phyloP scores from a whole-genome alignment of 2,888 invertebrate genomes.

The Rhingia rostrata region DNA sequence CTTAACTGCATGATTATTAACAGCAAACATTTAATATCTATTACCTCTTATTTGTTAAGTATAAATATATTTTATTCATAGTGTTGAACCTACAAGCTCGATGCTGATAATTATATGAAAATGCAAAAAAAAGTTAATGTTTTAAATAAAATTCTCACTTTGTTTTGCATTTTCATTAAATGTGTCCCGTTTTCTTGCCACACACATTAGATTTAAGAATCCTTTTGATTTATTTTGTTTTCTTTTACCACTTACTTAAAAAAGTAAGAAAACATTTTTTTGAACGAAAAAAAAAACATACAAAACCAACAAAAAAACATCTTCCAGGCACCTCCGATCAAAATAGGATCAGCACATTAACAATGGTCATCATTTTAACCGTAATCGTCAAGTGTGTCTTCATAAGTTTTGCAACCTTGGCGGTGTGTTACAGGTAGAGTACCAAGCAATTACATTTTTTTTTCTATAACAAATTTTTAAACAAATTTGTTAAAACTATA shows the following conservation, averaged over 20 bases:
- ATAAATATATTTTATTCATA: not conserved
- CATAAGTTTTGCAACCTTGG: conserved; percentile 97
- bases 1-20: conserved; percentile 18
- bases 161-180: too few species aligned
- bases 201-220: too few species aligned
- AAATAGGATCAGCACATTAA: conserved; percentile 93
- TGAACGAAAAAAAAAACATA: conserved; percentile 34
- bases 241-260: not conserved
- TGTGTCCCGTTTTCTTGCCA: too few species aligned
- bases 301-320: conserved; percentile 76
- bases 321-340: conserved; percentile 89
- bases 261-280: not conserved
- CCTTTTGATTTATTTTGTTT: too few species aligned
- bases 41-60: not conserved
- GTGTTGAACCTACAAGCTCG: too few species aligned
- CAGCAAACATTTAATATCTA: not conserved
- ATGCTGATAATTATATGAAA: not conserved
- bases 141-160: not conserved
- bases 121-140: not conserved
- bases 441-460: conserved; percentile 79
- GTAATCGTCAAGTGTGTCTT: conserved; percentile 96
- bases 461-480: conserved; percentile 22
- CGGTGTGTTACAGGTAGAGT: conserved; percentile 96
- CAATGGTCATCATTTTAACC: conserved; percentile 96
- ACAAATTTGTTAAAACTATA: conserved; percentile 37